A percentile compares a stretch with the other conserved stretches of the same genome.
Evolutionary conservation across 92 coral and sea anemone species (phyloP).

Genomic region (Epizoanthus illoricatus): DNA sequence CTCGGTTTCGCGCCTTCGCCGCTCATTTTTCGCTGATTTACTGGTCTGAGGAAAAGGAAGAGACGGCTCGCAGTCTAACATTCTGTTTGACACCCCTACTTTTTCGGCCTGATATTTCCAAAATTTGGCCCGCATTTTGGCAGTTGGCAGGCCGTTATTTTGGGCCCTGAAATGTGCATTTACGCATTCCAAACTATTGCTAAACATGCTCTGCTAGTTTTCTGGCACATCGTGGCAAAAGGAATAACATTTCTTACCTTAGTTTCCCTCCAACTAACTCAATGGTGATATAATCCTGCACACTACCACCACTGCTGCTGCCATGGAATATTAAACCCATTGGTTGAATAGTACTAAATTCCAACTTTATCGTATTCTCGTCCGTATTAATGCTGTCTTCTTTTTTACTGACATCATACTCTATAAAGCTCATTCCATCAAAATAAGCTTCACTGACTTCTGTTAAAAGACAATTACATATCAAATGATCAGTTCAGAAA

Average conservation of each 20-base stretch:
- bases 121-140: too few relatives aligned
- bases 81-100: background rate
- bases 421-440: conserved; percentile 57
- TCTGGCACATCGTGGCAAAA: background rate
- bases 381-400: conserved; percentile 22
- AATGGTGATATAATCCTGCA: conserved; percentile 68
- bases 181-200: background rate
- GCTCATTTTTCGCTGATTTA: too few relatives aligned
- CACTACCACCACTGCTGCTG: conserved; percentile 61
- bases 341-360: conserved; percentile 69
- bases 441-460: conserved; percentile 55
- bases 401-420: conserved; percentile 32
- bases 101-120: too few relatives aligned
- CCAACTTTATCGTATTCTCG: conserved; percentile 35
- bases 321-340: conserved; percentile 72
- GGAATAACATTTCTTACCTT: conserved; percentile 42
- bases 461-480: conserved; percentile 4
- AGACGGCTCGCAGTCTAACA: too few relatives aligned
- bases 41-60: too few relatives aligned
- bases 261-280: conserved; percentile 81
- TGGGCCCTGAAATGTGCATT: background rate
- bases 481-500: too few relatives aligned
- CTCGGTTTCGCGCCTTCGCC: too few relatives aligned
- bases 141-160: too few relatives aligned
- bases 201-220: background rate